Base-by-base conservation (phyloP, 2,888 invertebrate genomes). In the Macrostomum cliftonense region DNA sequence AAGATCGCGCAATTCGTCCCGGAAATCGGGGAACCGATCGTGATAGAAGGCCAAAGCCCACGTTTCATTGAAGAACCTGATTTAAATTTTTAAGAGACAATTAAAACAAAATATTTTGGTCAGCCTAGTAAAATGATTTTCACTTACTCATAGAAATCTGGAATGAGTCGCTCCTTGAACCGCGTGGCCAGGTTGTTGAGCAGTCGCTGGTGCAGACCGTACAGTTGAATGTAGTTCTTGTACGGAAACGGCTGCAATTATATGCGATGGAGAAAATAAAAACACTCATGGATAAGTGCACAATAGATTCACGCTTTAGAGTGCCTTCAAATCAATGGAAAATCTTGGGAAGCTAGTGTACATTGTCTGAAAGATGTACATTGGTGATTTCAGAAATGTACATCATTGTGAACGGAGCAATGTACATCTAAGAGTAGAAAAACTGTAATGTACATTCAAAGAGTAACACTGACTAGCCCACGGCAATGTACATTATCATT, bases 191-290 rank as follows among this genome's bases (percentile, higher is more conserved):
- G 59, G 59, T 80, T 78, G 65, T 82, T 79, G 52, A 83, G 73
- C 58, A 79, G 69, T 19, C 75, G 74, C 58, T 83, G 81, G 62
- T 83, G 82, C 55, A 79, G 77, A 0, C 82, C 82, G 64, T 78
- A 82, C 37, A 83, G 62, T 52, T 75, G 72, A 1, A 75, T 67
- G 14, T 81, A 59, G 53, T 79, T 77, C 37, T 75, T 74, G 0
- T 73, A 61, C 12, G 77, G 73, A 55, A 81, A 76, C 1, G 70
- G 63, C 77, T 77, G 57, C 4, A 28, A 28, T 28, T 9, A 28
- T n/a, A n/a, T n/a, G n/a, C n/a, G n/a, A n/a, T n/a, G n/a, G n/a
- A n/a, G n/a, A n/a, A n/a, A n/a, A n/a, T n/a, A n/a, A n/a, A n/a
- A n/a, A n/a, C n/a, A n/a, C n/a, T n/a, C n/a, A n/a, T n/a, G n/a